Percentiles rank a stretch among this genome's conserved stretches.
Evolutionary conservation across 2,888 invertebrate species (phyloP).

Genomic region (Charanyca ferruginea): DNA sequence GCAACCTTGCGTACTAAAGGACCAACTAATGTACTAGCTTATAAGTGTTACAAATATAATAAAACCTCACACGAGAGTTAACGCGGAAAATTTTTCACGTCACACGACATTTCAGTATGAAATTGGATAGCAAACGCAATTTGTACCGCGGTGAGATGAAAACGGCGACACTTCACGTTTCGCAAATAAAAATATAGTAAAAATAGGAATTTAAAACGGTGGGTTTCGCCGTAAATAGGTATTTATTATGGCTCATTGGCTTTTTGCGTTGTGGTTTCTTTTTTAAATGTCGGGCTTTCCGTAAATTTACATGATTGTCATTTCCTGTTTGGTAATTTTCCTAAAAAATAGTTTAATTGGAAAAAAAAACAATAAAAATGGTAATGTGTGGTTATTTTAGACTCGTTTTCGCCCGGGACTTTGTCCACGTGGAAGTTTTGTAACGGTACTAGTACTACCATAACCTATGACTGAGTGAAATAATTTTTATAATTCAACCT

Average conservation of each 20-base stretch:
- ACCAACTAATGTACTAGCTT: conserved; percentile 38
- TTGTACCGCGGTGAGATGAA: conserved; percentile 65
- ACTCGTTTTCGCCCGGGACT: too few relatives aligned
- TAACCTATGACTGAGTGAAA: too few relatives aligned
- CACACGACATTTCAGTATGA: conserved; percentile 64
- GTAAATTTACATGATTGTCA: background rate
- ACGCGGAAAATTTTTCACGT: conserved; percentile 63
- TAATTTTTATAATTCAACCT: too few relatives aligned
- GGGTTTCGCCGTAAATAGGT: conserved; percentile 7
- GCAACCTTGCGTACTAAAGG: conserved; percentile 9
- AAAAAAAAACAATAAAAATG: too few relatives aligned
- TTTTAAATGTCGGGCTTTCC: background rate
- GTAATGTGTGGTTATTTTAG: too few relatives aligned
- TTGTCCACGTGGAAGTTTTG: too few relatives aligned
- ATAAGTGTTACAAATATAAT: conserved; percentile 55
- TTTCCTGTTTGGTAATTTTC: background rate
- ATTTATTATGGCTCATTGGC: conserved; percentile 9
- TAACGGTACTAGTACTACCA: too few relatives aligned
- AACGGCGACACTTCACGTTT: conserved; percentile 54
- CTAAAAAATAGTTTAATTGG: too few relatives aligned
- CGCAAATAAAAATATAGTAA: conserved; percentile 56
- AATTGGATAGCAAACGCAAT: conserved; percentile 76
- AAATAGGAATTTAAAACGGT: conserved; percentile 42
- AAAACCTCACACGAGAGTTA: conserved; percentile 47
- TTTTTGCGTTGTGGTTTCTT: background rate